These are phyloP conservation scores for Muscicapa comitata DNA, from an alignment of 2,797 vertebrate genomes.

Conservation along the genomic window DNA sequence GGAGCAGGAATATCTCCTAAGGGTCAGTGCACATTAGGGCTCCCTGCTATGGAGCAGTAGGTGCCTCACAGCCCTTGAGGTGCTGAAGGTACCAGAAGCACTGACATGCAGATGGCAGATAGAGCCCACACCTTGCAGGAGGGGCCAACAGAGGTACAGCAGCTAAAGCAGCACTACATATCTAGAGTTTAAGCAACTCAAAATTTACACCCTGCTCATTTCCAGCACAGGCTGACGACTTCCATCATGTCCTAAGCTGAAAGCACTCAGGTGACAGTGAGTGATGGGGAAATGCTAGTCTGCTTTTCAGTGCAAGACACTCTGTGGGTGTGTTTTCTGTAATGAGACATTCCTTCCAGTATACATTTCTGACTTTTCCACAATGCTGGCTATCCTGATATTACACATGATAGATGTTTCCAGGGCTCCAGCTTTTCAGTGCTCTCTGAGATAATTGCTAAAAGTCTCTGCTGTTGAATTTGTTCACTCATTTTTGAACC, in stretches of 20 bases:
- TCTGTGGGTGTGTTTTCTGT: not conserved
- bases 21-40: not conserved
- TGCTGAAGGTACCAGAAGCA: not conserved
- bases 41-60: not conserved
- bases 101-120: not conserved
- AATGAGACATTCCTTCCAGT: not conserved
- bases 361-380: not conserved
- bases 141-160: too few relatives aligned
- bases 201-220: not conserved
- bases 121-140: not conserved
- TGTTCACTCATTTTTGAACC: not conserved
- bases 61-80: not conserved
- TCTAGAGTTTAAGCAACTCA: not conserved
- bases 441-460: not conserved
- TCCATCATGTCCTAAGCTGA: not conserved
- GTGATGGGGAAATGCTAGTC: not conserved
- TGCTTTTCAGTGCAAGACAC: not conserved
- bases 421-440: not conserved
- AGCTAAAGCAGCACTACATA: not conserved
- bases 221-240: not conserved
- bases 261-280: not conserved
- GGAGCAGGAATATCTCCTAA: fast-evolving
- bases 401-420: not conserved
- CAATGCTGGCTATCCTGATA: not conserved
- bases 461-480: not conserved